A percentile compares a stretch with the other conserved stretches of the same genome.
phyloP scores from a whole-genome alignment of 2,113 vertebrate species.

The Varanus salvator region DNA sequence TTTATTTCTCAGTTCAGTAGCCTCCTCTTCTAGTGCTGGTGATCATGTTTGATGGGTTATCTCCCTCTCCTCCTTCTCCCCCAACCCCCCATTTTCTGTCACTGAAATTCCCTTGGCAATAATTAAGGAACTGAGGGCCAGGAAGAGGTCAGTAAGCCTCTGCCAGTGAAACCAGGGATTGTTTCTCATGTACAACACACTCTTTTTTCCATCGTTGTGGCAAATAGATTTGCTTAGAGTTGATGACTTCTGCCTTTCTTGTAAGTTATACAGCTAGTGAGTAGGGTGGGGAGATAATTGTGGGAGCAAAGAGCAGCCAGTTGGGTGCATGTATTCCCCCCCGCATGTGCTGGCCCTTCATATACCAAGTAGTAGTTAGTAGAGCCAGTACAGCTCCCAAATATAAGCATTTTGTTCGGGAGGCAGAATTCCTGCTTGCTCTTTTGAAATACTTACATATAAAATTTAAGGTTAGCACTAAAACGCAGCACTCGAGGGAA shows the following conservation, averaged over 20 bases:
- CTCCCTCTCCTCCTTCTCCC: conserved; percentile 42
- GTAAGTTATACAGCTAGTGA: conserved; percentile 78
- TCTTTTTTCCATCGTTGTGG: conserved; percentile 89
- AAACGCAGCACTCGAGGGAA: conserved; percentile 48
- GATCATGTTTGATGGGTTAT: conserved; percentile 65
- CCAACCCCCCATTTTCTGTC: conserved; percentile 70
- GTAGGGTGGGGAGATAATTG: conserved; percentile 71
- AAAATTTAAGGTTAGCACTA: conserved; percentile 68
- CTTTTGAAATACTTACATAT: conserved; percentile 63
- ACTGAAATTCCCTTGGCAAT: conserved; percentile 92
- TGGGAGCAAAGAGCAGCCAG: conserved; percentile 79
- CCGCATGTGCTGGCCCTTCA: conserved; percentile 41
- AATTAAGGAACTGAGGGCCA: conserved; percentile 93
- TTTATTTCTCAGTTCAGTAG: conserved; percentile 64
- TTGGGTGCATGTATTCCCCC: conserved; percentile 76
- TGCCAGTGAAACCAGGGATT: conserved; percentile 90
- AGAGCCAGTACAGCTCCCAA: conserved; percentile 73
- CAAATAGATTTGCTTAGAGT: conserved; percentile 86
- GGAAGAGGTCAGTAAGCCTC: conserved; percentile 89
- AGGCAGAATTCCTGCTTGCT: conserved; percentile 55
- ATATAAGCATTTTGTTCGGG: conserved; percentile 66
- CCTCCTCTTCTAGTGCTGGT: conserved; percentile 31
- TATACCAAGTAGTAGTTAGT: conserved; percentile 61
- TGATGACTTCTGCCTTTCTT: conserved; percentile 85
- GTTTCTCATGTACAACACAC: conserved; percentile 92